These are phyloP conservation scores for Vipera latastei DNA, from an alignment of 2,797 vertebrate genomes.

Conservation along the genomic window DNA sequence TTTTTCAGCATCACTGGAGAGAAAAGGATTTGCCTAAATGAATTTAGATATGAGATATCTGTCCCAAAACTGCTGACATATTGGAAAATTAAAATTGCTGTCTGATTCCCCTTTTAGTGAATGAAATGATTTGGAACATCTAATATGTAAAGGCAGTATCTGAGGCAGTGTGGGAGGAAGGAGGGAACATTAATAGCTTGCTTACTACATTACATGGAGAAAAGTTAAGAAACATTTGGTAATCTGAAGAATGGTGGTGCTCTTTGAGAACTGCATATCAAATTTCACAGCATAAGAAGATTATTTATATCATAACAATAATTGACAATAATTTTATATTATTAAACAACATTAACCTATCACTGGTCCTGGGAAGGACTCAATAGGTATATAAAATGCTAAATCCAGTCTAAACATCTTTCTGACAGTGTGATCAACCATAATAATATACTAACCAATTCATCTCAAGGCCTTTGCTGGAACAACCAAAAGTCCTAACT, in stretches of 20 bases:
- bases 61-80: conserved; percentile 40
- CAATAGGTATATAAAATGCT: neutral
- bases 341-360: neutral
- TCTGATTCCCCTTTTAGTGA: conserved; percentile 41
- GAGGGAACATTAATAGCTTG: neutral
- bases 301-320: neutral
- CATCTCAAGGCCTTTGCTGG: neutral
- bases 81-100: conserved; percentile 47
- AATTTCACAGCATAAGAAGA: neutral
- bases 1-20: conserved; percentile 20
- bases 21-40: conserved; percentile 23
- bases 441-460: neutral
- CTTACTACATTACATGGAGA: neutral
- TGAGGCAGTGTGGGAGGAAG: conserved; percentile 18
- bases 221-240: neutral
- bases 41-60: conserved; percentile 38
- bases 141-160: conserved; percentile 40
- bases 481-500: neutral
- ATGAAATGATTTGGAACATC: conserved; percentile 48
- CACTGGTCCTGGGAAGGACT: neutral
- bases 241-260: neutral
- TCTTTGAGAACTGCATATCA: neutral
- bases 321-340: neutral
- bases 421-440: neutral
- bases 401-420: neutral